phyloP scores from a whole-genome alignment of 1,140 invertebrate species.

The Scaptomyza montana region DNA sequence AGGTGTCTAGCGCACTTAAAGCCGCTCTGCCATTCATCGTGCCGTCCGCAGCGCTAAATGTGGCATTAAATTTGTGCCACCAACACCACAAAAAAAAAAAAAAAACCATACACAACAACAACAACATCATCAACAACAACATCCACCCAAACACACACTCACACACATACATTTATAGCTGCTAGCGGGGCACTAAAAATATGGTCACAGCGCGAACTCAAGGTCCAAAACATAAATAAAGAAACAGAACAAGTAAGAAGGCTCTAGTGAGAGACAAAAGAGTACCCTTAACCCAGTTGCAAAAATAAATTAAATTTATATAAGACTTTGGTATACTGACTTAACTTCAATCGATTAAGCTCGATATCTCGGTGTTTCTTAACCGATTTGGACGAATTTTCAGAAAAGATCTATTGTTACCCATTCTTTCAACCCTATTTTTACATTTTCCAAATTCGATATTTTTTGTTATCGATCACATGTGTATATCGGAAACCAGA shows the following conservation, averaged over 20 bases:
- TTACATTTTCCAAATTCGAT: too few species aligned
- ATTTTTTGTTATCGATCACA: too few species aligned
- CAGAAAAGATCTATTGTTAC: too few species aligned
- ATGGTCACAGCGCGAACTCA: constrained; percentile 49
- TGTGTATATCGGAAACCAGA: too few species aligned
- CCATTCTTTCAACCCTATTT: too few species aligned
- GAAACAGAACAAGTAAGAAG: neutral
- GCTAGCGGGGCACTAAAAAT: constrained; percentile 74
- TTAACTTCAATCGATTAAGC: too few species aligned
- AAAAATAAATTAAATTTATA: too few species aligned
- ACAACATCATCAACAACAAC: constrained; percentile 14
- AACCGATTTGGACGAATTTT: too few species aligned
- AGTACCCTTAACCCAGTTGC: too few species aligned
- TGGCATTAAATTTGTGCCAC: constrained; percentile 74
- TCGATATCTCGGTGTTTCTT: too few species aligned
- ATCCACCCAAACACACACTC: constrained; percentile 14
- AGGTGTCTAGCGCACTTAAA: constrained; percentile 43
- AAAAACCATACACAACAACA: constrained; percentile 10
- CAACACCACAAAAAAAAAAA: constrained; percentile 41
- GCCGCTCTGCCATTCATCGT: constrained; percentile 45
- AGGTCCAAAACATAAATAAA: constrained; percentile 10
- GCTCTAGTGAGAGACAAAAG: too few species aligned
- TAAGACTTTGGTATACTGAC: too few species aligned
- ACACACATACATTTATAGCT: constrained; percentile 29
- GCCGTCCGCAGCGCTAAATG: constrained; percentile 72